Percentiles rank a stretch among this genome's conserved stretches.
Evolutionary conservation across 2,797 vertebrate genomes (phyloP).

Genomic region (Pitangus sulphuratus): DNA sequence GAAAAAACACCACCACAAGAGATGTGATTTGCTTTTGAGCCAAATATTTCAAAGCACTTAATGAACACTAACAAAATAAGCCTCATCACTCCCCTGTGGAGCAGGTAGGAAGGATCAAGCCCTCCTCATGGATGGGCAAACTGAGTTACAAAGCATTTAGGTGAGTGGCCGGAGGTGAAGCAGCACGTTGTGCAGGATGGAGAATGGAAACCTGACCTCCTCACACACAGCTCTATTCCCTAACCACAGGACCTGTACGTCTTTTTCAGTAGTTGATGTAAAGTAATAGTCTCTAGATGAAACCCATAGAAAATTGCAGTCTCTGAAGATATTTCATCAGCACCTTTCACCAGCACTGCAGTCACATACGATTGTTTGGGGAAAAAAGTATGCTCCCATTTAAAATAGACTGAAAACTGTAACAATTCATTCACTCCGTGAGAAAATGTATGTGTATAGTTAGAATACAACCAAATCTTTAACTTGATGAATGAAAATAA

Average conservation of each 20-base stretch:
- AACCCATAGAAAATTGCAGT: not conserved
- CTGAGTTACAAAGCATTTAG: not conserved
- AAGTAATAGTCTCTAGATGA: not conserved
- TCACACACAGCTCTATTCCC: not conserved
- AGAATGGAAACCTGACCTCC: not conserved
- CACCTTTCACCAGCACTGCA: not conserved
- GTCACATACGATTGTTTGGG: not conserved
- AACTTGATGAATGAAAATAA: not conserved
- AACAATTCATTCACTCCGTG: not conserved
- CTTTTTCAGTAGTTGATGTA: rapidly evolving
- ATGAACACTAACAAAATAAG: not conserved
- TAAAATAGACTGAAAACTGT: not conserved
- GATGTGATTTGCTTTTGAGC: not conserved
- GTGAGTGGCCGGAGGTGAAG: not conserved
- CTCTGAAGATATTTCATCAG: not conserved
- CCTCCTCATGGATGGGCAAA: not conserved
- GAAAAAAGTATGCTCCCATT: not conserved
- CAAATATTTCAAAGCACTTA: not conserved
- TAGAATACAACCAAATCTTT: not conserved
- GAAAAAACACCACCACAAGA: not conserved
- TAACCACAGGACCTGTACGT: not conserved
- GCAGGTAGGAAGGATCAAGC: not conserved
- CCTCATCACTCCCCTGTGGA: not conserved
- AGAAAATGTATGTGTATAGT: not conserved
- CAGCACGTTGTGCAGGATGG: not conserved